Base-by-base conservation (phyloP, 23 tunicate genomes). In the Ciona savignyi region DNA sequence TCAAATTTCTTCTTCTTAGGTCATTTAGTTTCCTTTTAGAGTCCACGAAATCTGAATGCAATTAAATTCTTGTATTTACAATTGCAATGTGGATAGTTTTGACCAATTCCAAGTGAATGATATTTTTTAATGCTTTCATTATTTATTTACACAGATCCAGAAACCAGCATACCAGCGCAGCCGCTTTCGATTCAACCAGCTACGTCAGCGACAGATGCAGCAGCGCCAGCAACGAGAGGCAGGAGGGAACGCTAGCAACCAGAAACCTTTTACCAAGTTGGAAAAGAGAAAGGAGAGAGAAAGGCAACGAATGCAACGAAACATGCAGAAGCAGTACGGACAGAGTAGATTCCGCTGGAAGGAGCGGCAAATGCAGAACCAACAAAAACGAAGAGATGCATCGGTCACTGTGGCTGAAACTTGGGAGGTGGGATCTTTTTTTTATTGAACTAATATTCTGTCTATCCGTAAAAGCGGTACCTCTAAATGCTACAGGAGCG, bases 321-420 rank as follows among this genome's bases (percentile, higher is more conserved):
- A 84, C 68, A 91, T 91, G 97, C 97, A 91, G 71, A 91, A 85
- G 76, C 97, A 91, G 83, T 91, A 91, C 75, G 97, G 97, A 3
- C 91, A 84, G 66, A 74, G 95, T 51, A 65, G 87, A 56, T 66
- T 91, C 27, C 75, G 97, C 0, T 91, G 86, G 86, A 81, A 78
- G 62, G 83, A 91, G 27, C 70, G 83, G 26, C 90, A 85, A 63
- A 51, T 76, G 22, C 91, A 84, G 66, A 80, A 71, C 32, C 97
- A 91, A 72, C 97, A 94, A 70, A 87, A 83, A 74, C 62, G 95
- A 70, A 75, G 99, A 63, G 99, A 87, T 87, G 99, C 99, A 4
- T 94, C 99, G 9, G 99, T 94, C 32, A 56, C 66, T 33, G 99
- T 94, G 26, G 79, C 65, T 51, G 99, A 94, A 63, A 74, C 82